Evolutionary conservation across 2,888 invertebrate genomes (phyloP), one percentile per base, ranked within the genome.

Genomic region (Cephus spinipes): DNA sequence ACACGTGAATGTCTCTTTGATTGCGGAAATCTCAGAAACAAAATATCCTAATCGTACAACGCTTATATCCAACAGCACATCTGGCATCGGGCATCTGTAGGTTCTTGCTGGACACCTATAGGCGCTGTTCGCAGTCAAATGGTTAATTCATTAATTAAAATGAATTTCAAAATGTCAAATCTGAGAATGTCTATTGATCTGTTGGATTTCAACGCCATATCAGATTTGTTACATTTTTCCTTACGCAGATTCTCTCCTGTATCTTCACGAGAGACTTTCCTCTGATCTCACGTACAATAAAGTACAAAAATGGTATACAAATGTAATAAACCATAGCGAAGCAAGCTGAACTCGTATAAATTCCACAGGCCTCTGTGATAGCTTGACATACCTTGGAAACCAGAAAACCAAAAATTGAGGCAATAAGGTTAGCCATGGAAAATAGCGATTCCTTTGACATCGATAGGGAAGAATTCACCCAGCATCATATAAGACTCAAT

Each of bases 181-280:
- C 40, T 15, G 4, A 40, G 15, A 40, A 15, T 40, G 1, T 15
- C 12, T 15, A 4, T 15, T 40, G 15, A 40, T 40, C 6, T 4
- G 15, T 40, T 15, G 1, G 40, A 15, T 40, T 15, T 15, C 40
- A 40, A 40, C 40, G 15, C 15, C 6, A 36, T 36, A 36, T 12
- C 36, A 40, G 15, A 40, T 15, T 40, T 15, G 15, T 40, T 12
- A 40, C 15, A 15, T 15, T 40, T 40, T 0, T 40, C 15, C 15
- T 40, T 40, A 40, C 6, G 15, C 15, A 40, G 40, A 15, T 4
- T 15, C 32, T 94, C 93, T 87, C 32, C 0, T 95, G 95, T 85
- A 95, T 95, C 86, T 94, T 93, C 75, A 94, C 93, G 86, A 95
- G 93, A 3, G 95, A 95, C 86, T 95, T 95, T 77, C 95, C 95